These are phyloP conservation scores for Thereva nobilitata DNA, from an alignment of 2,888 invertebrate species.

Conservation along the genomic window DNA sequence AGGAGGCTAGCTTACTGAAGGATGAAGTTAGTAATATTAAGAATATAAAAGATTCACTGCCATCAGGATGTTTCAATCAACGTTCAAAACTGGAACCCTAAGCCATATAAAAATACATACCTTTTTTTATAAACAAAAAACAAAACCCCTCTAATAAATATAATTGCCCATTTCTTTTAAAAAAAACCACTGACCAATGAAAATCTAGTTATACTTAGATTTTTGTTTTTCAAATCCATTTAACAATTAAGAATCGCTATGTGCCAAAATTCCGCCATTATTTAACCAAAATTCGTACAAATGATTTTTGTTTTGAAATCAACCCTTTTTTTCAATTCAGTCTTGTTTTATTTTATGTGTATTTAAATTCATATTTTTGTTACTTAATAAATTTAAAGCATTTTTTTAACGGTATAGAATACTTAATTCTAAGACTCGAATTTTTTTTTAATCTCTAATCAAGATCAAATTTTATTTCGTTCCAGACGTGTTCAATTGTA, in stretches of 20 bases:
- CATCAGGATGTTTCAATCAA: slow-evolving; percentile 78
- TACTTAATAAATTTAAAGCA: slow-evolving; percentile 27
- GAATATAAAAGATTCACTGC: slow-evolving; percentile 78
- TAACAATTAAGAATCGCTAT: no score
- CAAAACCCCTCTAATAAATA: not conserved
- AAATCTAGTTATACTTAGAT: no score
- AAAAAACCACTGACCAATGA: no score
- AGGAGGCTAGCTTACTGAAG: slow-evolving; percentile 70
- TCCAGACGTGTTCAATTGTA: slow-evolving; percentile 25
- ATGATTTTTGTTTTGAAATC: slow-evolving; percentile 2
- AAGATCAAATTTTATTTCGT: not conserved
- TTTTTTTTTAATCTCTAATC: not conserved
- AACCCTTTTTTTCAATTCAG: not conserved
- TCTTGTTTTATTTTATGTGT: slow-evolving; percentile 9
- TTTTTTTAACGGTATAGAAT: slow-evolving; percentile 18
- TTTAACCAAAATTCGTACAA: slow-evolving; percentile 1
- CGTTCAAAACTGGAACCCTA: slow-evolving; percentile 71
- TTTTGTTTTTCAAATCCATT: no score
- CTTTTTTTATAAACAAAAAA: slow-evolving; percentile 4
- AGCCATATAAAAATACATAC: slow-evolving; percentile 26
- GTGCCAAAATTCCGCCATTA: not conserved
- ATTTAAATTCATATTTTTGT: slow-evolving; percentile 11
- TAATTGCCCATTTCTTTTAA: slow-evolving; percentile 7
- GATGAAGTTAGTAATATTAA: slow-evolving; percentile 82
- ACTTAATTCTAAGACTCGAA: slow-evolving; percentile 3